A percentile compares a stretch with the other conserved stretches of the same genome.
These are phyloP conservation scores for Mastomys natalensis DNA, from an alignment of 2,113 vertebrate genomes.

Conservation along the genomic window DNA sequence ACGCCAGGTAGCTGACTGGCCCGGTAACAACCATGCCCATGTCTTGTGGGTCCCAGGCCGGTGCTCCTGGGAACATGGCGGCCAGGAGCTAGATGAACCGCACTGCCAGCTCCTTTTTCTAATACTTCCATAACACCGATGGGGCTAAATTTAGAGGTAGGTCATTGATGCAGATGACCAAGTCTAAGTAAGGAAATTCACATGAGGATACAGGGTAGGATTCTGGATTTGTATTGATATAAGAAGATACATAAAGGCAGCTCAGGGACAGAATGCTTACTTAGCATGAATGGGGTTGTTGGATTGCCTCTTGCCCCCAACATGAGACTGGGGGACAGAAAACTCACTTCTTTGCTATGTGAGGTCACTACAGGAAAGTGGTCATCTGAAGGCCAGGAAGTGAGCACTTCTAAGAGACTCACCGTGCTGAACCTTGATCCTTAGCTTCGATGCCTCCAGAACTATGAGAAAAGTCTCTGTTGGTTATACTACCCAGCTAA, in stretches of 20 bases:
- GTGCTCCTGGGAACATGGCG: no score
- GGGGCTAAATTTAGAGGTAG: neutral
- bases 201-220: neutral
- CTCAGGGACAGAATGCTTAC: neutral
- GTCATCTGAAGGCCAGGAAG: neutral
- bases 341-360: neutral
- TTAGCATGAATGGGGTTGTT: neutral
- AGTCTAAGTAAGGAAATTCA: neutral
- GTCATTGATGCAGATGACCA: neutral
- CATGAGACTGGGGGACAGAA: neutral
- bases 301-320: neutral
- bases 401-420: neutral
- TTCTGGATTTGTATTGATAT: neutral
- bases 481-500: neutral
- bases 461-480: neutral
- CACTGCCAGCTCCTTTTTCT: no score
- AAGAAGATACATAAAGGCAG: neutral
- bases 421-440: neutral
- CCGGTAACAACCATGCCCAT: no score
- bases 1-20: no score
- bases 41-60: no score
- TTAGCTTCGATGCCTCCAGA: neutral
- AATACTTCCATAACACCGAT: no score
- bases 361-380: neutral
- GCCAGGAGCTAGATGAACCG: no score